Evolutionary conservation across 2,888 invertebrate species (phyloP), one percentile per base, ranked within the genome.

Genomic region (Sipha maydis): DNA sequence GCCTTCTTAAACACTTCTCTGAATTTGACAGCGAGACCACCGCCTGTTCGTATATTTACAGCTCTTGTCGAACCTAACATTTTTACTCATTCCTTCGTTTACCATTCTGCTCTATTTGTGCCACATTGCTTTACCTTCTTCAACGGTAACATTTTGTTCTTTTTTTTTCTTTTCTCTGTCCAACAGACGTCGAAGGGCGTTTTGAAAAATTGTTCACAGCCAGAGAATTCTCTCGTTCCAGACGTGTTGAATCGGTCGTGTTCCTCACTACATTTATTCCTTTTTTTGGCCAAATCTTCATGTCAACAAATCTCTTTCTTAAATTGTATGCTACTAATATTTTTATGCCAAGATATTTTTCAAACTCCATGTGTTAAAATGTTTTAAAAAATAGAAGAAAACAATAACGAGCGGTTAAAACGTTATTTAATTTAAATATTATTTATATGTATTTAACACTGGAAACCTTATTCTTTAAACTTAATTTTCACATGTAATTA

Each of bases 21-120:
- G 88, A 88, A 82, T 82, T 88, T 88, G 88, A 88, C 88, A 88
- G 88, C 80, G 80, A 88, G 71, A 73, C 79, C 73, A 80, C 88
- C 82, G 86, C 67, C 88, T 76, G 80, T 88, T 82, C 82, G 67
- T 82, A 80, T 86, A 86, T 80, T 86, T 86, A 82, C 80, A 75
- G 82, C 67, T 88, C 71, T 88, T 82, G 82, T 61, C 88, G 80
- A 73, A 76, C 75, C 67, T 82, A 82, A 80, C 80, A 82, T 34
- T 83, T 56, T 83, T 41, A 31, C 28, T 4, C 38, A 28, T 28
- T 11, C 61, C 71, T 25, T 25, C 83, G 56, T 75, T 56, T 54
- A 8, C 61, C 80, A 41, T 85, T 76, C 76, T 38, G 41, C 56
- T 83, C 83, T 75, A 34, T 73, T 75, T 7, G 75, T 56, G 56